Evolutionary conservation across 2,113 vertebrate species (phyloP).

Genomic region (Caranx ignobilis): DNA sequence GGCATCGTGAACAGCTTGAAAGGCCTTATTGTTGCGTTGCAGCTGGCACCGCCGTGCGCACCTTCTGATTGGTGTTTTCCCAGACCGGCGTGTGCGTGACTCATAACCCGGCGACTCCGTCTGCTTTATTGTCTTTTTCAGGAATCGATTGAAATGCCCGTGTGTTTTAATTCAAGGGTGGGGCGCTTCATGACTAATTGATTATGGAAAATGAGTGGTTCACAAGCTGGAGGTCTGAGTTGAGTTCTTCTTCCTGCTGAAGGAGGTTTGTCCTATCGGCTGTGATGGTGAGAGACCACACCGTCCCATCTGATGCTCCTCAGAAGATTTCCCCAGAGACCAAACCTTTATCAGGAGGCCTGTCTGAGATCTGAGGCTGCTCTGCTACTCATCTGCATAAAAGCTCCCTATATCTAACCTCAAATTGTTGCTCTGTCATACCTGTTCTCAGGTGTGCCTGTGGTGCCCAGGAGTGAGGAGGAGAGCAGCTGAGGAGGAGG

Average conservation of each 20-base stretch:
- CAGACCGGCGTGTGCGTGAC: constrained; percentile 46
- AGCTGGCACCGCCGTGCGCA: constrained; percentile 64
- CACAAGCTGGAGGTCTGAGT: not conserved
- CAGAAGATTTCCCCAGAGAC: constrained; percentile 25
- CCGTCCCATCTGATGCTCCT: not conserved
- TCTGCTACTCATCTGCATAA: not conserved
- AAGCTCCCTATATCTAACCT: not conserved
- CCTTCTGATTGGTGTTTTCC: constrained; percentile 53
- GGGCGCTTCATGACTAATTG: constrained; percentile 71
- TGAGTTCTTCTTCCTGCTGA: not conserved
- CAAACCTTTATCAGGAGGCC: not conserved
- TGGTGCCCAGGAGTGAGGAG: constrained; percentile 86
- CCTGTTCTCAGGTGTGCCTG: constrained; percentile 70
- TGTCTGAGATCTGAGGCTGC: not conserved
- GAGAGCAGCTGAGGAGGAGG: constrained; percentile 89
- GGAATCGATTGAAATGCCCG: not conserved
- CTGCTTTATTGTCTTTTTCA: constrained; percentile 4
- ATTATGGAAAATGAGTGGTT: constrained; percentile 39
- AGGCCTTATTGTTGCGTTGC: constrained; percentile 76
- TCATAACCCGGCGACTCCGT: constrained; percentile 13
- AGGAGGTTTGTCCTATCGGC: not conserved
- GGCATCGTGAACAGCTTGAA: constrained; percentile 58
- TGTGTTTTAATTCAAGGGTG: constrained; percentile 48
- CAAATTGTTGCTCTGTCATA: not conserved
- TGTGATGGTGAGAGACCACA: not conserved